Conservation (phyloP, 2,797 vertebrate species). For the Cyclura pinguis region DNA sequence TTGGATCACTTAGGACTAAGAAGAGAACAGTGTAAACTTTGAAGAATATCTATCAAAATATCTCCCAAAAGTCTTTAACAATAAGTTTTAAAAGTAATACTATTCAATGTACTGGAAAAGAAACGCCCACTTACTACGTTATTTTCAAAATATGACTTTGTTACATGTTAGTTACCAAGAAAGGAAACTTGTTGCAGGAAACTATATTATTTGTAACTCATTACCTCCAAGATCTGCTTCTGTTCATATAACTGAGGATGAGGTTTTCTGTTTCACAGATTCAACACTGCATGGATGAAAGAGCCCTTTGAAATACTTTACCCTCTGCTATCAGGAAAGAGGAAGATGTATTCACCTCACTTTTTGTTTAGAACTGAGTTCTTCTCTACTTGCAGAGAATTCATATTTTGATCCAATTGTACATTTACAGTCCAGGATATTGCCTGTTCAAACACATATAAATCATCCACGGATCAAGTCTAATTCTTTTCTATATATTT, state of each 20-base stretch:
- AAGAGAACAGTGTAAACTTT: too few species aligned
- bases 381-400: neutral
- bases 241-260: neutral
- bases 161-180: neutral
- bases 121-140: too few species aligned
- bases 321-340: neutral
- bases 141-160: too few species aligned
- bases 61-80: too few species aligned
- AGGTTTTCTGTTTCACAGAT: neutral
- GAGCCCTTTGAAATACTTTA: neutral
- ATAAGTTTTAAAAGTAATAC: too few species aligned
- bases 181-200: neutral
- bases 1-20: too few species aligned
- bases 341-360: neutral
- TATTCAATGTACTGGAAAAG: too few species aligned
- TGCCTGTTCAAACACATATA: neutral
- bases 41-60: too few species aligned
- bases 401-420: neutral
- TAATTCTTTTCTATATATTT: conserved; percentile 40
- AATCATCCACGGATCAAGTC: neutral
- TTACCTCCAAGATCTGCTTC: neutral
- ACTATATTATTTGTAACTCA: too few species aligned
- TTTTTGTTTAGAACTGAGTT: neutral
- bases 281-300: neutral
- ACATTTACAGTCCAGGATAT: neutral